These are phyloP conservation scores for Cylloceria caligata DNA, from an alignment of 2,888 invertebrate species.

Conservation along the genomic window DNA sequence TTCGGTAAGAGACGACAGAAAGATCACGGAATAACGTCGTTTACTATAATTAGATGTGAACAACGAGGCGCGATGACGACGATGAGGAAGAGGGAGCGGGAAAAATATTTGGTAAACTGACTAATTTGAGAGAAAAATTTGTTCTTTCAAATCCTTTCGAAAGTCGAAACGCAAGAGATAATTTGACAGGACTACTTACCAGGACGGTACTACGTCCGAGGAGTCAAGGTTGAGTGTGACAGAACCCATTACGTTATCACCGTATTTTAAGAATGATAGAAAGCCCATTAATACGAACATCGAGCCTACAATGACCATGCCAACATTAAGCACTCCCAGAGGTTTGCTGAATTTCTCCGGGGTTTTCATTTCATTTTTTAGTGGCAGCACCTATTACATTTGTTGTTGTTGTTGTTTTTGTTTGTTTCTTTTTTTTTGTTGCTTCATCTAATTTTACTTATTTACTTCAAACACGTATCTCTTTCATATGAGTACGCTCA, in stretches of 20 bases:
- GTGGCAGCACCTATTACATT: constrained; percentile 91
- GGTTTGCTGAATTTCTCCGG: constrained; percentile 92
- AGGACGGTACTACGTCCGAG: constrained; percentile 83
- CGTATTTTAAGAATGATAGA: constrained; percentile 95
- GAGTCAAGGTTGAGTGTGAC: constrained; percentile 94
- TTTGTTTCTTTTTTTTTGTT: constrained; percentile 24
- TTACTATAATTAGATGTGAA: constrained; percentile 24
- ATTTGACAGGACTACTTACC: constrained; percentile 79
- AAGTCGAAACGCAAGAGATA: constrained; percentile 69
- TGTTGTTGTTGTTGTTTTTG: constrained; percentile 61
- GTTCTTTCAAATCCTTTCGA: constrained; percentile 49
- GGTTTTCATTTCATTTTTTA: constrained; percentile 95
- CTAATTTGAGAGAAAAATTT: constrained; percentile 14
- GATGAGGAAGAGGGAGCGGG: constrained; percentile 9
- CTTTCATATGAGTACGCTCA: constrained; percentile 29
- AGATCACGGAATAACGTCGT: constrained; percentile 7
- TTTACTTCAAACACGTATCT: constrained; percentile 25
- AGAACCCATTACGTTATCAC: constrained; percentile 92
- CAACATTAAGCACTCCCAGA: constrained; percentile 95
- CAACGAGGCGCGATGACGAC: constrained; percentile 26
- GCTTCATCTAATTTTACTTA: constrained; percentile 9
- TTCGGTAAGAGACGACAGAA: neutral
- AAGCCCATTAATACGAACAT: constrained; percentile 94
- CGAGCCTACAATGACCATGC: constrained; percentile 92
- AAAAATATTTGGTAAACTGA: constrained; percentile 26